Conservation (phyloP, 2,888 invertebrate species). For the Hedychridium roseum region DNA sequence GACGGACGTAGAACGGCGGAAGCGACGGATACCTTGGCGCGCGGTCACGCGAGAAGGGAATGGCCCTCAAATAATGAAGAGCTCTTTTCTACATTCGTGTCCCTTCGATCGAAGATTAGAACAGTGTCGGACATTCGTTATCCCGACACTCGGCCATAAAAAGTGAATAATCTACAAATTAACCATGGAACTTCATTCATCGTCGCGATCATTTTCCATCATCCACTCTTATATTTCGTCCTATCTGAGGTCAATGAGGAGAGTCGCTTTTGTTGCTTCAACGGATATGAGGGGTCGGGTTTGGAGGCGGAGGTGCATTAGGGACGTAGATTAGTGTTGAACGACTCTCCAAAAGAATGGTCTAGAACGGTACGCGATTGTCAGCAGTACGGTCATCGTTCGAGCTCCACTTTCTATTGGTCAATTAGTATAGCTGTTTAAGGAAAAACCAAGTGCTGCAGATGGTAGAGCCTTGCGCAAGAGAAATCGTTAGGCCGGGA, state of each 20-base stretch:
- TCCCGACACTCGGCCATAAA: conserved; percentile 8
- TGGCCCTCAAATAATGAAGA: conserved; percentile 28
- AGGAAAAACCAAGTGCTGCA: conserved; percentile 36
- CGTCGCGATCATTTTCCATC: conserved; percentile 11
- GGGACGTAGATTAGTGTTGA: too few species aligned
- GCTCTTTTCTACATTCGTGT: conserved; percentile 16
- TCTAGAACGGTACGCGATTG: conserved; percentile 36
- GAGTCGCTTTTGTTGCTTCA: too few species aligned
- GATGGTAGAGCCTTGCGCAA: conserved; percentile 33
- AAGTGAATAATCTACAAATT: conserved; percentile 11
- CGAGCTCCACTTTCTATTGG: conserved; percentile 49
- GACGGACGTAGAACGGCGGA: conserved; percentile 23
- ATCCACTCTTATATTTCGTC: conserved; percentile 5
- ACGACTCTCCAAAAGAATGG: conserved; percentile 30
- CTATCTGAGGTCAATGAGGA: too few species aligned
- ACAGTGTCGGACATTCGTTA: conserved; percentile 17
- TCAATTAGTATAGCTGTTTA: conserved; percentile 54
- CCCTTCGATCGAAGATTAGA: conserved; percentile 25
- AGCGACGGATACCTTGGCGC: not conserved
- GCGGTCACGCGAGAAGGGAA: conserved; percentile 36
- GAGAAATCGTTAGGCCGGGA: conserved; percentile 35
- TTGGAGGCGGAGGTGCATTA: too few species aligned
- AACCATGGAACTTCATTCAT: conserved; percentile 3
- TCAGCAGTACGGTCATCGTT: conserved; percentile 37
- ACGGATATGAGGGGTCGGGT: too few species aligned